A percentile compares a stretch with the other conserved stretches of the same genome.
Conservation (phyloP, 2,113 vertebrate species). For the Melanotaenia duboulayi region DNA sequence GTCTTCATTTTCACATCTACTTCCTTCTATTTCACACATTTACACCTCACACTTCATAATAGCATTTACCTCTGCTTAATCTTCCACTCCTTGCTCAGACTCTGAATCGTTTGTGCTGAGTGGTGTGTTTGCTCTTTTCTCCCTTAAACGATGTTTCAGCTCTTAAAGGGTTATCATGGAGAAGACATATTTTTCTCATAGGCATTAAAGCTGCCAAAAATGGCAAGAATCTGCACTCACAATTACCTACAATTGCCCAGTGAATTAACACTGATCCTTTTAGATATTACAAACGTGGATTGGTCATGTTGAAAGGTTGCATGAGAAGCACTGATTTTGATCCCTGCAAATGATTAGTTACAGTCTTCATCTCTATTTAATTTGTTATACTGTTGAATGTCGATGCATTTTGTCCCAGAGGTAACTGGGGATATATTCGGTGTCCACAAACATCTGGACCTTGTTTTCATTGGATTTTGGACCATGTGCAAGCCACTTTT, state of each 20-base stretch:
- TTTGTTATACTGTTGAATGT: neutral
- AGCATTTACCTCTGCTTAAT: slow-evolving; percentile 1
- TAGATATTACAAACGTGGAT: slow-evolving; percentile 13
- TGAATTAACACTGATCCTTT: neutral
- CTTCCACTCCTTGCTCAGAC: neutral
- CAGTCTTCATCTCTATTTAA: neutral
- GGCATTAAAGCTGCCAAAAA: slow-evolving; percentile 17
- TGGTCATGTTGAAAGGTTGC: no score
- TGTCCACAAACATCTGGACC: slow-evolving; percentile 1
- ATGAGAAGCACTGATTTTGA: no score
- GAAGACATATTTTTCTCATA: neutral
- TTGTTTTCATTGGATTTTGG: slow-evolving; percentile 30
- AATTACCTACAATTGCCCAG: neutral
- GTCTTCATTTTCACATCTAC: no score
- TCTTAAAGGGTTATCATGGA: slow-evolving; percentile 22
- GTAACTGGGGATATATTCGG: neutral
- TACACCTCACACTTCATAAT: neutral
- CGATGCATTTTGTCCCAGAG: neutral
- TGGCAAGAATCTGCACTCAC: neutral
- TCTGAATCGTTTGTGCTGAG: neutral
- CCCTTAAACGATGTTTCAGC: neutral
- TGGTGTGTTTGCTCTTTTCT: neutral
- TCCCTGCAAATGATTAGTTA: no score
- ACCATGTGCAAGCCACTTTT: slow-evolving; percentile 27
- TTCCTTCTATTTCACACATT: neutral